Base-by-base conservation (phyloP, 2,797 vertebrate genomes). In the Peromyscus attwateri region DNA sequence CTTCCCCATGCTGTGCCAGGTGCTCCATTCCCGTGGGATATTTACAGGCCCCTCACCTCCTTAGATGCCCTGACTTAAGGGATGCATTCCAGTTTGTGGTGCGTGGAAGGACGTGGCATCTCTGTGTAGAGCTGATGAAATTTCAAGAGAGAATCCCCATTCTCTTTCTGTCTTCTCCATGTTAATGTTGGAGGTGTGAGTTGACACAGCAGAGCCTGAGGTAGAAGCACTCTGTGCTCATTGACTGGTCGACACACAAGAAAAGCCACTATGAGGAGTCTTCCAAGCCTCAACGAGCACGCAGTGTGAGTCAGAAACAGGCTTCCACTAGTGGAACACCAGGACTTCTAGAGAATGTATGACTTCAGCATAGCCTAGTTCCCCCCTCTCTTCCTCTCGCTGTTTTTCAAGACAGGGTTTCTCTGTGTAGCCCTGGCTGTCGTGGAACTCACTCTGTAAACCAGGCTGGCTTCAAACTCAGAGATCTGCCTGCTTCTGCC, bases 171-270 rank as follows among this genome's bases (percentile, higher is more conserved):
- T 46, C 14, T 19, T n/a, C 29, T 29, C 19, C n/a, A 7, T 5
- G 10, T 0, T 9, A 40, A 68, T 6, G 25, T 31, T 0, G 0
- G 62, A 57, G n/a, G 12, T 46, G 25, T 34, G 21, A n/a, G 82
- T 10, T 23, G 49, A 25, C 31, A 75, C 6, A 11, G 34, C 6
- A 62, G 64, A 79, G 14, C 23, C 70, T 3, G 23, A 29, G 37
- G 29, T 0, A 82, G 73, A 92, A 85, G 73, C 9, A 31, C 31
- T 43, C 84, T 55, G 4, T 76, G 40, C 12, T 25, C 34, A n/a
- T 6, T 70, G 4, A 25, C 34, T 1, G 6, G 6, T 34, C n/a
- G 46, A 19, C 29, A 4, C 0, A 7, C 13, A 25, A 23, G 76
- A 49, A 83, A 5, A 60, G 23, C 16, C 57, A 46, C 40, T 16